phyloP scores from a whole-genome alignment of 2,797 vertebrate species.

The Aulostomus chinensis region DNA sequence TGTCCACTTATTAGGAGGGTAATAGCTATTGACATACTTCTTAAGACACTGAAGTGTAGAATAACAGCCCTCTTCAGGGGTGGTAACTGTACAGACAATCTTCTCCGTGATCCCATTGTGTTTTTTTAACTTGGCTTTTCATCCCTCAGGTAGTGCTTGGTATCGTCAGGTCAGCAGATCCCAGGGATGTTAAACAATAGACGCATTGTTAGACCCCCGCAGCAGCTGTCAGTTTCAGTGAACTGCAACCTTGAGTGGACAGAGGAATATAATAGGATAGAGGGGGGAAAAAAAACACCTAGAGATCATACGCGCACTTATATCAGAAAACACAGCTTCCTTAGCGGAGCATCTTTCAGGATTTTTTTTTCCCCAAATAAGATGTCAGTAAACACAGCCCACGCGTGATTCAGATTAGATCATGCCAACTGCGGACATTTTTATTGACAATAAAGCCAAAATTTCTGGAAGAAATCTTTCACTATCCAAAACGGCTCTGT shows the following conservation, averaged over 20 bases:
- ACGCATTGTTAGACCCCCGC: constrained; percentile 51
- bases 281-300: constrained; percentile 5
- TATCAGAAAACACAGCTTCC: constrained; percentile 9
- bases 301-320: constrained; percentile 16
- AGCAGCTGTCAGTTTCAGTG: constrained; percentile 70
- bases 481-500: constrained; percentile 52
- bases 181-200: constrained; percentile 58
- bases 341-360: constrained; percentile 1
- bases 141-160: constrained; percentile 51
- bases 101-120: constrained; percentile 47
- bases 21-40: constrained; percentile 72
- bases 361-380: constrained; percentile 31
- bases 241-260: constrained; percentile 48
- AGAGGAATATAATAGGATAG: constrained; percentile 15
- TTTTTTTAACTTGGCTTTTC: constrained; percentile 35
- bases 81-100: constrained; percentile 22
- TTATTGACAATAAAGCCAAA: constrained; percentile 63
- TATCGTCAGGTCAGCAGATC: constrained; percentile 59
- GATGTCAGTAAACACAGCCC: constrained; percentile 27
- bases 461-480: constrained; percentile 53
- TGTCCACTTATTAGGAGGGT: constrained; percentile 58
- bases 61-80: constrained; percentile 43
- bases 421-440: constrained; percentile 29
- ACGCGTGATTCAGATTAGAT: constrained; percentile 34
- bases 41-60: constrained; percentile 57